Conservation (phyloP, 1,140 invertebrate species). For the Littorina saxatilis region DNA sequence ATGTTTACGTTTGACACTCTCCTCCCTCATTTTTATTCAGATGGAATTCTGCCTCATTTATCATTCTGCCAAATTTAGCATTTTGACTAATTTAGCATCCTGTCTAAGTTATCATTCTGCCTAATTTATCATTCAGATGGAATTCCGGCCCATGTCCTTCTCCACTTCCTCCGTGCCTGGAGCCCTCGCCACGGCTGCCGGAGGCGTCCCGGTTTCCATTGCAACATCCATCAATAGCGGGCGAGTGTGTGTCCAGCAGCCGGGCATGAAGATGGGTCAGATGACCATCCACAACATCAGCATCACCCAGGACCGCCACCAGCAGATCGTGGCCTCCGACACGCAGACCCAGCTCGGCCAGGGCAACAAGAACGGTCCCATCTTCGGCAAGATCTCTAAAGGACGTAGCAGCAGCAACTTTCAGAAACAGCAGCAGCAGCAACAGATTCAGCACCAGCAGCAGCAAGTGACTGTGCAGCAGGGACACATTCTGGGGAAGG, state of each 20-base stretch:
- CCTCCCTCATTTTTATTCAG: too few species aligned
- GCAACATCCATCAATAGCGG: not conserved
- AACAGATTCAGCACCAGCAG: constrained; percentile 44
- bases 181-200: constrained; percentile 40
- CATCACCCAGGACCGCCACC: constrained; percentile 70
- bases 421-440: constrained; percentile 36
- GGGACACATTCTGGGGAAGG: constrained; percentile 8
- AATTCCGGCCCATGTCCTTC: constrained; percentile 29
- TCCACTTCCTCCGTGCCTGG: constrained; percentile 31
- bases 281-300: constrained; percentile 74
- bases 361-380: constrained; percentile 62
- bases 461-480: constrained; percentile 23
- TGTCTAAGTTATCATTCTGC: too few species aligned
- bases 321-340: constrained; percentile 72
- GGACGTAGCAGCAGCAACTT: constrained; percentile 42
- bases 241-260: constrained; percentile 10
- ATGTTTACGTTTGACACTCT: too few species aligned
- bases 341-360: constrained; percentile 68
- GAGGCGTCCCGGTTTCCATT: constrained; percentile 39
- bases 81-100: too few species aligned
- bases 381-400: constrained; percentile 70
- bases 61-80: too few species aligned
- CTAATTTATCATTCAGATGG: constrained; percentile 7
- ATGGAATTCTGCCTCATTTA: too few species aligned
- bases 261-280: constrained; percentile 44